Evolutionary conservation across 92 coral and sea anemone species (phyloP), one percentile per base, ranked within the genome.

Genomic region (Desmophyllum pertusum): DNA sequence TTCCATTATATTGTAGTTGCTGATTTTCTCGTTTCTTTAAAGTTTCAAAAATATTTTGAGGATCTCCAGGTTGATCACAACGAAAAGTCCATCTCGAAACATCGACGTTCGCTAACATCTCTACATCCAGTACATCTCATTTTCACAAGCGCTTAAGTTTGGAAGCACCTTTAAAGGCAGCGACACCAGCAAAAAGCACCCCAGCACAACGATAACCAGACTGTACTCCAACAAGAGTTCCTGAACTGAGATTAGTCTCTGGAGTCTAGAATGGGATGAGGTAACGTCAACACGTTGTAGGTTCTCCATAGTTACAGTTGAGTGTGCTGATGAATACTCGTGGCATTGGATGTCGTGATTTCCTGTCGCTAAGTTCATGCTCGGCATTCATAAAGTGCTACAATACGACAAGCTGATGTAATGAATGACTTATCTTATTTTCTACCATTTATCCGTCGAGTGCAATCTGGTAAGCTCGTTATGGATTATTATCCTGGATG

Each of bases 211-310:
- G 31, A 81, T 43, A 40, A 61, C 37, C 41, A 81, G 25, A 35
- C 86, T 70, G 86, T 70, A 81, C 86, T 81, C 86, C 86, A 81
- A 30, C 41, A 81, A 61, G 10, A 81, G 42, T 55, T 81, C 86
- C 55, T 71, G 86, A 52, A 10, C 59, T 30, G 70, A 70, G 2
- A 52, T 19, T 14, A 45, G 36, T 23, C 83, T 61, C 9, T 43
- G 51, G 36, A n/a, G n/a, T 64, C 72, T 37, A 18, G 72, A 78
- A 19, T 15, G 5, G 25, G 45, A 23, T 6, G n/a, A 21, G 21
- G 21, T 48, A 3, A 48, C 17, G 53, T 48, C 18, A 52, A 3
- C 61, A 52, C 61, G 61, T 52, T n/a, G 18, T 48, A 48, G 18
- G 21, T 48, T 17, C 4, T 48, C 53, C 53, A 48, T 48, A 48